Evolutionary conservation across 2,113 vertebrate genomes (phyloP).

Genomic region (Nothoprocta pentlandii): DNA sequence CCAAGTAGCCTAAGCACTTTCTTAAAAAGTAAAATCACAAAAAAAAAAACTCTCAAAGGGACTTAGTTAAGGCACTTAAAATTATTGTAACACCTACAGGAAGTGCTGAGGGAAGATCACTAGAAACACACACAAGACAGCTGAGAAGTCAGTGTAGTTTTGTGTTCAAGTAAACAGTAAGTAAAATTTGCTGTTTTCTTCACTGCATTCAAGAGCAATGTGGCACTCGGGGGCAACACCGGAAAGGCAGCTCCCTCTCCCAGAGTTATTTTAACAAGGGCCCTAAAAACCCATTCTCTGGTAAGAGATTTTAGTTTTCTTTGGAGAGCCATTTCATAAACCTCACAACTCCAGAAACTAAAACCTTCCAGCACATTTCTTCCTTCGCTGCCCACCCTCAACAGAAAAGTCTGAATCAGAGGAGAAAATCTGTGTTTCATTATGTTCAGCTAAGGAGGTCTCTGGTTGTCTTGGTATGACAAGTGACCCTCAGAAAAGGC

Average conservation of each 20-base stretch:
- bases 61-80: background rate
- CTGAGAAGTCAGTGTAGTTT: background rate
- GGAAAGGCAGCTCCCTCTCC: background rate
- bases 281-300: background rate
- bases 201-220: background rate
- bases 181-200: too few relatives aligned
- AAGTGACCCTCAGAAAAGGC: background rate
- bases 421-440: background rate
- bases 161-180: too few relatives aligned
- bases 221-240: background rate
- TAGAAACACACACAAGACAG: background rate
- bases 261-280: background rate
- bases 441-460: background rate
- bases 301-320: background rate
- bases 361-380: background rate
- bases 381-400: background rate
- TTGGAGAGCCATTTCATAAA: background rate
- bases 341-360: background rate
- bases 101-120: background rate
- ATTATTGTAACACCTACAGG: background rate
- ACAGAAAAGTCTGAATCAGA: background rate
- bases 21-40: background rate
- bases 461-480: background rate
- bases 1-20: background rate
- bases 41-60: background rate